Evolutionary conservation across 2,888 invertebrate genomes (phyloP), one percentile per base, ranked within the genome.

Genomic region (Electrophaes corylata): DNA sequence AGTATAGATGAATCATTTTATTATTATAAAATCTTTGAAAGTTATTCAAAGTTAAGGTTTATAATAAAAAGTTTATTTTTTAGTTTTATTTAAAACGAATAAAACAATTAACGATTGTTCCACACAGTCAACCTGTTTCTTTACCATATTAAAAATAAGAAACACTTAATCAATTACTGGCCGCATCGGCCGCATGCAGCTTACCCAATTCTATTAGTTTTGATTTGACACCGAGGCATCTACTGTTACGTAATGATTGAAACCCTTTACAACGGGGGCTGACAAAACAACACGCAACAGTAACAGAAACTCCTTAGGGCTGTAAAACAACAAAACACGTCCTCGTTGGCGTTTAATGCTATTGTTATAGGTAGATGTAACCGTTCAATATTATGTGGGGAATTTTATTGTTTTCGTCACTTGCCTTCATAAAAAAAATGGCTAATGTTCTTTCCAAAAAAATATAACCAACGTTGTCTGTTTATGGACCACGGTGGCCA

Each of bases 241-340:
- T 14, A 14, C 5, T 20, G 16, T 55, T 50, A 59, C 46, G 37
- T 55, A 59, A 40, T 19, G 10, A 39, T 26, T 23, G 31, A 33
- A 41, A 23, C 54, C 59, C 49, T 45, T 48, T 46, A 49, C 4
- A 23, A 26, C 37, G 11, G 48, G 50, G 23, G 48, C 49, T 52
- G 37, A 39, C 52, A 57, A 43, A 45, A 20, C 18, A 39, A 45
- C 26, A 50, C 33, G 46, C 45, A 29, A 29, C 26, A 46, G 37
- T 37, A 37, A 16, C 37, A 16, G 10, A 29, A 23, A 4, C 23
- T 29, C 6, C 8, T 10, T 29, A 29, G 26, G 26, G 26, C 26
- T 29, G 33, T 33, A 12, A 29, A 33, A 33, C 33, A 12, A 12
- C 2, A 12, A 10, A 29, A 6, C 8, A 5, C 4, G 23, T 2